These are phyloP conservation scores for Acrobasis repandana DNA, from an alignment of 2,888 invertebrate genomes.

Conservation along the genomic window DNA sequence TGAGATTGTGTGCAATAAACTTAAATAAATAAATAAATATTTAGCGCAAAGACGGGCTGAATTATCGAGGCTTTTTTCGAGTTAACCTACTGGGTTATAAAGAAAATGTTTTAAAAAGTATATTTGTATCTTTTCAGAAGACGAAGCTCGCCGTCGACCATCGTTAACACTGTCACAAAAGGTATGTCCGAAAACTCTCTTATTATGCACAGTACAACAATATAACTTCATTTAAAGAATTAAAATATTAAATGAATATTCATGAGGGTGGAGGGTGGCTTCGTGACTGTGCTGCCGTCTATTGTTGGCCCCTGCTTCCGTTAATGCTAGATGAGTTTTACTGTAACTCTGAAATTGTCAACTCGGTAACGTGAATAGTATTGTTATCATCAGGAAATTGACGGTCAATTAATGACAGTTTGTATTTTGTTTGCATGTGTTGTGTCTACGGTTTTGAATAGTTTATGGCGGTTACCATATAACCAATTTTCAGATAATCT, in stretches of 20 bases:
- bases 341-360: background rate
- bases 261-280: constrained; percentile 17
- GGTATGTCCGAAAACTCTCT: constrained; percentile 8
- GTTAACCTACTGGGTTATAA: too few relatives aligned
- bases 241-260: constrained; percentile 24
- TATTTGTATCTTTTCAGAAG: constrained; percentile 4
- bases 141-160: background rate
- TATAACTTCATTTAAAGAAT: constrained; percentile 25
- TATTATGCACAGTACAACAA: constrained; percentile 26
- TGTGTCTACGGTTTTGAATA: background rate
- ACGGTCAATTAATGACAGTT: background rate
- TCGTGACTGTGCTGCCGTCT: constrained; percentile 14
- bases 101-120: background rate
- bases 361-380: background rate
- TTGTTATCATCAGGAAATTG: background rate
- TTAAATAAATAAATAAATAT: too few relatives aligned
- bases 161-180: constrained; percentile 1
- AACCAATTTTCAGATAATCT: too few relatives aligned
- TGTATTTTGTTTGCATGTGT: background rate
- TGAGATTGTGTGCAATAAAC: too few relatives aligned
- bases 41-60: too few relatives aligned
- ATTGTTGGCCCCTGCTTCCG: constrained; percentile 1
- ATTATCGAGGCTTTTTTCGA: too few relatives aligned
- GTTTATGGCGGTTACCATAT: too few relatives aligned
- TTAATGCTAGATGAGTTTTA: constrained; percentile 12